A percentile compares a stretch with the other conserved stretches of the same genome.
These are phyloP conservation scores for Semnornis frantzii DNA, from an alignment of 2,113 vertebrate species.

Conservation along the genomic window DNA sequence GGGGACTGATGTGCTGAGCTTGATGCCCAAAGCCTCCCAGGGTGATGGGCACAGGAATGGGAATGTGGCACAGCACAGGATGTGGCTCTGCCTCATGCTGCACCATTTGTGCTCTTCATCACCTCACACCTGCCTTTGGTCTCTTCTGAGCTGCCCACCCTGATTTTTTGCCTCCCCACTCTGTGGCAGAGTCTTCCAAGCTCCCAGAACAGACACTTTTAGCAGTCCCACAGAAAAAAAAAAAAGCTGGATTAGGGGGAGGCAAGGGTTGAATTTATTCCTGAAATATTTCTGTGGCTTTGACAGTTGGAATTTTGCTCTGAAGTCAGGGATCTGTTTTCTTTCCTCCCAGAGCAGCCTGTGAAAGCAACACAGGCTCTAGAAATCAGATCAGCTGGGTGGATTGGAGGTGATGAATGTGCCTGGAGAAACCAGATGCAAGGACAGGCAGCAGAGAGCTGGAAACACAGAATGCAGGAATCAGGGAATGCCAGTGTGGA, in stretches of 20 bases:
- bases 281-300: neutral
- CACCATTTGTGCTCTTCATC: rapidly evolving
- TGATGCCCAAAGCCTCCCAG: neutral
- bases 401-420: neutral
- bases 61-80: rapidly evolving
- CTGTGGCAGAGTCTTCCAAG: neutral
- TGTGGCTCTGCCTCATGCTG: neutral
- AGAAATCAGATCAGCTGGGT: neutral
- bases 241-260: neutral
- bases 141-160: neutral
- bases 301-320: neutral
- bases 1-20: neutral
- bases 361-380: neutral
- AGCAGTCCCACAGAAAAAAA: neutral
- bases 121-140: neutral
- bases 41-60: neutral
- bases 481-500: too few species aligned
- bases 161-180: neutral
- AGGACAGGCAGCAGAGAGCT: neutral
- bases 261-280: neutral
- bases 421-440: neutral
- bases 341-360: neutral
- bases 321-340: neutral
- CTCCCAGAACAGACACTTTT: neutral
- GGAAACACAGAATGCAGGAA: neutral